Conservation (phyloP, 2,113 vertebrate species). For the Microcebus tavaratra region DNA sequence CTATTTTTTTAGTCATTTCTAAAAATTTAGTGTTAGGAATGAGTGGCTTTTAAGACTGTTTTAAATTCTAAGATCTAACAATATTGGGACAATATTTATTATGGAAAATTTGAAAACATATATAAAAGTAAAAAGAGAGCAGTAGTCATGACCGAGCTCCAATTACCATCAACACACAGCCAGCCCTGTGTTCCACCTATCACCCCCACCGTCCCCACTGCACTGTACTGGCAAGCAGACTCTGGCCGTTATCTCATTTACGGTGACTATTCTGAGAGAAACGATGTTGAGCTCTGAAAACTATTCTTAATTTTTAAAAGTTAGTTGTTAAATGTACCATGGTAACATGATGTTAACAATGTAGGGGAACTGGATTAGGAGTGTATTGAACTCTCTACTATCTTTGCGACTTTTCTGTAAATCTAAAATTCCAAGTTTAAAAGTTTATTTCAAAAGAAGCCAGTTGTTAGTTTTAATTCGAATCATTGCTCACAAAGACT, state of each 20-base stretch:
- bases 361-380: background rate
- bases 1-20: background rate
- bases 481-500: background rate
- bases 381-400: accelerated
- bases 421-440: background rate
- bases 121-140: background rate
- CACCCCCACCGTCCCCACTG: accelerated
- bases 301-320: background rate
- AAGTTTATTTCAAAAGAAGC: background rate
- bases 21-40: background rate
- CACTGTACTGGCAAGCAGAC: background rate
- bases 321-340: background rate
- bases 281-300: background rate
- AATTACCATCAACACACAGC: accelerated
- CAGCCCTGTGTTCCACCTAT: accelerated
- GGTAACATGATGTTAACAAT: background rate
- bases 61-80: background rate
- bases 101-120: background rate
- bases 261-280: background rate
- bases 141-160: background rate
- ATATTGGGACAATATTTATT: background rate
- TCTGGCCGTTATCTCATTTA: no score
- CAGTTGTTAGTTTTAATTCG: background rate
- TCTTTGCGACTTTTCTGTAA: background rate
- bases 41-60: background rate